Percentiles rank a stretch among this genome's conserved stretches.
Evolutionary conservation across 2,113 vertebrate genomes (phyloP).

Genomic region (Electrona antarctica): DNA sequence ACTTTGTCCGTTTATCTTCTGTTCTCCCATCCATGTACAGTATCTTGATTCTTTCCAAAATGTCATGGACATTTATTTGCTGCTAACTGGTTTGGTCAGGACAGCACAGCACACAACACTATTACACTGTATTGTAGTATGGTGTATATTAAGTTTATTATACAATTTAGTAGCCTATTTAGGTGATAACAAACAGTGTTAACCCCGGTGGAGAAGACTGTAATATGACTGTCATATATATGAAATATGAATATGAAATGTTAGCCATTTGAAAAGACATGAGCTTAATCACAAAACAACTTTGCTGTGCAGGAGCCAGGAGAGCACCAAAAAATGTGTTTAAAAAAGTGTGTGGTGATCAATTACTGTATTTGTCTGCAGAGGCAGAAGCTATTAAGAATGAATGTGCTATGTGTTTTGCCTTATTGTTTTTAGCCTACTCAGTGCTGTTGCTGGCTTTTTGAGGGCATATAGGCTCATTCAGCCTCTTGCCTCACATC

Average conservation of each 20-base stretch:
- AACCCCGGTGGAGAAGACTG: too few species aligned
- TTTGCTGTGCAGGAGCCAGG: background rate
- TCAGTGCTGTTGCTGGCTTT: slow-evolving; percentile 24
- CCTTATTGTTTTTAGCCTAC: slow-evolving; percentile 11
- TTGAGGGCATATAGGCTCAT: slow-evolving; percentile 22
- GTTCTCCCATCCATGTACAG: too few species aligned
- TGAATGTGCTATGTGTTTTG: slow-evolving; percentile 9
- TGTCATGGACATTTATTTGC: too few species aligned
- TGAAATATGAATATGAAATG: background rate
- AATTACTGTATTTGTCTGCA: slow-evolving; percentile 11
- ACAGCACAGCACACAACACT: too few species aligned
- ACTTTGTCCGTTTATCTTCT: too few species aligned
- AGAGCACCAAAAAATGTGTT: background rate
- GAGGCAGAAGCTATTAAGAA: background rate
- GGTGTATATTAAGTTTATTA: too few species aligned
- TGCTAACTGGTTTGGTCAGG: too few species aligned
- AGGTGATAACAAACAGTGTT: too few species aligned
- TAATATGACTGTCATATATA: too few species aligned
- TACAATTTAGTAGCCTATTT: too few species aligned
- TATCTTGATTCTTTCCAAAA: too few species aligned
- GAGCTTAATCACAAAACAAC: background rate
- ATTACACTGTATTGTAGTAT: too few species aligned
- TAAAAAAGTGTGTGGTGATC: background rate
- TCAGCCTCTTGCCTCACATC: slow-evolving; percentile 45
- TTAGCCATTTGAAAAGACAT: background rate